A percentile compares a stretch with the other conserved stretches of the same genome.
phyloP scores from a whole-genome alignment of 2,797 vertebrate genomes.

The Sciurus vulgaris region DNA sequence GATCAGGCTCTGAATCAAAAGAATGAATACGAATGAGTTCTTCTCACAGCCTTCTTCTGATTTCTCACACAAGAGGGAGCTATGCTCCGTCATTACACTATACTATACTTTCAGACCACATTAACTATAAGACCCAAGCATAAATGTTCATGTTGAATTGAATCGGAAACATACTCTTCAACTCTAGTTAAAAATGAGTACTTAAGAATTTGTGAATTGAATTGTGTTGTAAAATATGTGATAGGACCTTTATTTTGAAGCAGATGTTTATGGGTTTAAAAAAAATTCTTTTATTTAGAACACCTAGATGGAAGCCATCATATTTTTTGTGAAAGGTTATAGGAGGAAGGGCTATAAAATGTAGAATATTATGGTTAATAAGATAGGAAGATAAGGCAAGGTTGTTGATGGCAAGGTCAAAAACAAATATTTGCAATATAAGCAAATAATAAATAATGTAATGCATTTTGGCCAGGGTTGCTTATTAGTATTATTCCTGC shows the following conservation, averaged over 20 bases:
- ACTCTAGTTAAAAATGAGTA: constrained; percentile 31
- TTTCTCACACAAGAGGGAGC: constrained; percentile 71
- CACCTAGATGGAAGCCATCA: constrained; percentile 33
- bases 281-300: constrained; percentile 43
- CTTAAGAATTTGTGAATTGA: constrained; percentile 7
- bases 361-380: constrained; percentile 41
- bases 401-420: constrained; percentile 33
- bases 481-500: constrained; percentile 17
- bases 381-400: constrained; percentile 37
- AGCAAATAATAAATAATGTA: constrained; percentile 51
- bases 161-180: constrained; percentile 57
- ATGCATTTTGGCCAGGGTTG: constrained; percentile 10
- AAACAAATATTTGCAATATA: constrained; percentile 45
- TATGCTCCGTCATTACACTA: not conserved
- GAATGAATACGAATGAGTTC: not conserved
- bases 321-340: constrained; percentile 11
- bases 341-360: constrained; percentile 49
- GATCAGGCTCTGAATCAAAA: constrained; percentile 25
- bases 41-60: not conserved
- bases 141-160: constrained; percentile 10
- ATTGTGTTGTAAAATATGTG: constrained; percentile 49
- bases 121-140: not conserved
- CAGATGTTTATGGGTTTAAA: not conserved
- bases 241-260: constrained; percentile 52
- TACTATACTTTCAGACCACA: not conserved